Evolutionary conservation across 2,888 invertebrate genomes (phyloP).

Genomic region (Pycnomerus fuliginosus): DNA sequence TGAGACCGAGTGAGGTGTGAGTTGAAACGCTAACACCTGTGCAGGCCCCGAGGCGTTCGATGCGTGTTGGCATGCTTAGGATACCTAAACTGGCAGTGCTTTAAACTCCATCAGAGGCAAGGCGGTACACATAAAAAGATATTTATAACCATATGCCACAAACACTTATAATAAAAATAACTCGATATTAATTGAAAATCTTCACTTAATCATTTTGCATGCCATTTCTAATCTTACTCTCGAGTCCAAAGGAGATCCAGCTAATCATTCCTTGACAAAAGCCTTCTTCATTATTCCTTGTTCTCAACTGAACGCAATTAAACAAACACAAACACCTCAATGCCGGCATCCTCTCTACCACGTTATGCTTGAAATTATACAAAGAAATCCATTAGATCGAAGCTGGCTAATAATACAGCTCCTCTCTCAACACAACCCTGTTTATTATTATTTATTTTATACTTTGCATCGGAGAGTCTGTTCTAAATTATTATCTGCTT

Average conservation of each 20-base stretch:
- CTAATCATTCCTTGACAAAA: conserved; percentile 17
- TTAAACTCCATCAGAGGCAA: conserved; percentile 28
- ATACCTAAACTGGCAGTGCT: conserved; percentile 31
- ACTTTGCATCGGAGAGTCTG: no score
- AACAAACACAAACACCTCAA: conserved; percentile 16
- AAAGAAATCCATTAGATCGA: no score
- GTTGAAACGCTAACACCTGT: conserved; percentile 50
- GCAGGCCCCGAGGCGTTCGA: conserved; percentile 42
- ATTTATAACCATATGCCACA: conserved; percentile 42
- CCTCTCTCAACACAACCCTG: no score
- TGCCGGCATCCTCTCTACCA: not conserved
- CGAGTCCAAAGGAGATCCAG: conserved; percentile 16
- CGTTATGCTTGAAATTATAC: no score
- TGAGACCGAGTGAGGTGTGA: conserved; percentile 49
- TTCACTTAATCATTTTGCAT: conserved; percentile 24
- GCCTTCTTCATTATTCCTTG: conserved; percentile 13
- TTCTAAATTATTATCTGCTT: no score
- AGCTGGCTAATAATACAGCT: no score
- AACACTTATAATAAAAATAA: conserved; percentile 30
- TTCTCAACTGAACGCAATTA: conserved; percentile 16
- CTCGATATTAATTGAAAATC: conserved; percentile 32
- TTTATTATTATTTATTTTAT: no score
- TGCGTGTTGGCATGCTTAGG: conserved; percentile 47
- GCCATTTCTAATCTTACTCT: conserved; percentile 19
- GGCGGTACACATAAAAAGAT: conserved; percentile 31